A percentile compares a stretch with the other conserved stretches of the same genome.
Conservation (phyloP, 2,797 vertebrate species). For the Halcyon smyrnensis region DNA sequence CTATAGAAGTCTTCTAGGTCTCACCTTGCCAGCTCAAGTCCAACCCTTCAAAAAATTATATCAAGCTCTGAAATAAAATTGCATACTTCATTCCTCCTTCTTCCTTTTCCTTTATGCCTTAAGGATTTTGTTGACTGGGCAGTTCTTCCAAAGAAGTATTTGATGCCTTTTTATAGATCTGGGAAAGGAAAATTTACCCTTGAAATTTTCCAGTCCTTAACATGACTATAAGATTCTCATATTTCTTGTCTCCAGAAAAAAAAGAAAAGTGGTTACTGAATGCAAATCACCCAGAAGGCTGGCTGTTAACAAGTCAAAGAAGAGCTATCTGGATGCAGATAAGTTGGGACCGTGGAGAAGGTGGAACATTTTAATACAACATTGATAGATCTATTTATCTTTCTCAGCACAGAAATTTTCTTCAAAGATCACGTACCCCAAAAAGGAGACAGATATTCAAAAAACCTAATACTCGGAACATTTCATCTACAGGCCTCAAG, state of each 20-base stretch:
- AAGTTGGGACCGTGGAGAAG: not conserved
- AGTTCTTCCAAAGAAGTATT: not conserved
- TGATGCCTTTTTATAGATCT: not conserved
- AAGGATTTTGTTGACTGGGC: not conserved
- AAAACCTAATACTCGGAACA: not conserved
- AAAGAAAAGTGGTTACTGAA: not conserved
- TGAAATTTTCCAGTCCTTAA: not conserved
- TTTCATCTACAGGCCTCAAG: not conserved
- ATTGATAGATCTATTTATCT: not conserved
- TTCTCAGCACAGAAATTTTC: not conserved
- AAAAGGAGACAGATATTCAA: not conserved
- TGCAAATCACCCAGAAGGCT: fast-evolving
- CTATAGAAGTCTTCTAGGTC: not conserved
- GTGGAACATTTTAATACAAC: not conserved
- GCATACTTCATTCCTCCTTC: not conserved
- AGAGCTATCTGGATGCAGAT: not conserved
- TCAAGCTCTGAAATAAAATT: not conserved
- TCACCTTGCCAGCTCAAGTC: not conserved
- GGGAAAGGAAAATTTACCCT: not conserved
- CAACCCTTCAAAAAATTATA: not conserved
- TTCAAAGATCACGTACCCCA: not conserved
- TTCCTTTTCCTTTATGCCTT: not conserved
- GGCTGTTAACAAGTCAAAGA: not conserved
- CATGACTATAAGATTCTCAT: not conserved
- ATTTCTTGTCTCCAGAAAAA: not conserved